Evolutionary conservation across 2,888 invertebrate species (phyloP).

Genomic region (Philereme transversata): DNA sequence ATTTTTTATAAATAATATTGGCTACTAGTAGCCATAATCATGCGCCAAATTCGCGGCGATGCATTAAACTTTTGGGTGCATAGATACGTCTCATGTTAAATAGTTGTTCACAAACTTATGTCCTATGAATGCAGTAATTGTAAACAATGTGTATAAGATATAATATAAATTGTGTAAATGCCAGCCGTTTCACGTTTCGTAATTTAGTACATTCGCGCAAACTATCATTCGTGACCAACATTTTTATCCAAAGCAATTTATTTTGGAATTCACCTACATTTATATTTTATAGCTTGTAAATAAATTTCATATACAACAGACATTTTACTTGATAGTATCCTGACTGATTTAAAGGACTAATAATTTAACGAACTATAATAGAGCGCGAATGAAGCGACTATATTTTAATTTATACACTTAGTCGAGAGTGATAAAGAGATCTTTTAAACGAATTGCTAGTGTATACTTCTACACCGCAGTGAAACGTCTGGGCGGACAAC

Average conservation of each 20-base stretch:
- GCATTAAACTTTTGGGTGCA: slow-evolving; percentile 1
- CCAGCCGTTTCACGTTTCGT: slow-evolving; percentile 24
- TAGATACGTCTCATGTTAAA: not conserved
- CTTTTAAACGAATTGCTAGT: slow-evolving; percentile 67
- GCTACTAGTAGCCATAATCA: not conserved
- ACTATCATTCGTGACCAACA: slow-evolving; percentile 27
- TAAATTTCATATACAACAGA: slow-evolving; percentile 35
- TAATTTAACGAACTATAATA: slow-evolving; percentile 45
- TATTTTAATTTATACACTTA: slow-evolving; percentile 53
- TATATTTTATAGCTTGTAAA: slow-evolving; percentile 29
- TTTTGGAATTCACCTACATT: slow-evolving; percentile 26
- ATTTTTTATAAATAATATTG: slow-evolving; percentile 6
- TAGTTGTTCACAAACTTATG: no score
- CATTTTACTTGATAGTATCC: slow-evolving; percentile 33
- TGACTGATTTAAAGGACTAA: slow-evolving; percentile 37
- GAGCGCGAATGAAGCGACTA: slow-evolving; percentile 55
- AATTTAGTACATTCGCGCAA: slow-evolving; percentile 21
- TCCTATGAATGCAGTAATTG: no score
- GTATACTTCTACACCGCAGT: slow-evolving; percentile 27
- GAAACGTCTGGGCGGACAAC: slow-evolving; percentile 39
- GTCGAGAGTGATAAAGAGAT: slow-evolving; percentile 56
- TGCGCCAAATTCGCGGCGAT: not conserved
- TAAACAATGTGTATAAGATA: not conserved
- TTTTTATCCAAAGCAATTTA: slow-evolving; percentile 27
- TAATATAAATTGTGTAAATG: slow-evolving; percentile 1